Conservation (phyloP, 1,140 invertebrate genomes). For the Drosophila sp. region DNA sequence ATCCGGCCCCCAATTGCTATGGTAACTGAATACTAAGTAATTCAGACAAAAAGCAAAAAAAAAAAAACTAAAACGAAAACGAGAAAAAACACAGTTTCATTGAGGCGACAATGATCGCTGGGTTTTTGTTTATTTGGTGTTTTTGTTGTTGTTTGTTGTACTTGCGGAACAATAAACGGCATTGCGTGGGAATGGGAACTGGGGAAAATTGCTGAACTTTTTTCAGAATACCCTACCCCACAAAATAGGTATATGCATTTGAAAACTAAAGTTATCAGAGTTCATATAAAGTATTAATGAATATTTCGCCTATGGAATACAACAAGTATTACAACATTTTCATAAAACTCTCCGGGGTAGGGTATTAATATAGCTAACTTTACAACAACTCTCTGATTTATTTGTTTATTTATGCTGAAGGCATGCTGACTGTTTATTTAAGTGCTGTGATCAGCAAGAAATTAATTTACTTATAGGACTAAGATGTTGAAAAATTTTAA, state of each 20-base stretch:
- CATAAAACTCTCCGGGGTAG: too few relatives aligned
- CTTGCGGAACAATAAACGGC: conserved; percentile 53
- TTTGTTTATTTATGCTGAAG: background rate
- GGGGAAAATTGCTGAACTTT: conserved; percentile 32
- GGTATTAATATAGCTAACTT: background rate
- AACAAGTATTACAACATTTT: too few relatives aligned
- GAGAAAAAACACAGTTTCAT: conserved; percentile 30
- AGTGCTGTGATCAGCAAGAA: background rate
- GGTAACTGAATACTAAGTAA: conserved; percentile 79
- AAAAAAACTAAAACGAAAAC: conserved; percentile 7
- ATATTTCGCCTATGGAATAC: too few relatives aligned
- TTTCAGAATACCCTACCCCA: conserved; percentile 11
- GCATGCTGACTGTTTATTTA: background rate
- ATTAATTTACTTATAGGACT: too few relatives aligned
- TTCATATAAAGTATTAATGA: too few relatives aligned
- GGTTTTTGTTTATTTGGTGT: conserved; percentile 69
- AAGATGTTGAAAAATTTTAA: too few relatives aligned
- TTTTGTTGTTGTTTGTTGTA: conserved; percentile 25
- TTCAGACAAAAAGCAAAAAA: conserved; percentile 33
- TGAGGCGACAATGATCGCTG: conserved; percentile 67
- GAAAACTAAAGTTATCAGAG: too few relatives aligned
- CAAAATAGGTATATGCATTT: background rate
- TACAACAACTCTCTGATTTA: background rate
- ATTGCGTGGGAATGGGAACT: conserved; percentile 75
- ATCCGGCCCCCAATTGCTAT: conserved; percentile 53